Evolutionary conservation across 2,797 vertebrate genomes (phyloP), one percentile per base, ranked within the genome.

Genomic region (Aplochiton taeniatus): DNA sequence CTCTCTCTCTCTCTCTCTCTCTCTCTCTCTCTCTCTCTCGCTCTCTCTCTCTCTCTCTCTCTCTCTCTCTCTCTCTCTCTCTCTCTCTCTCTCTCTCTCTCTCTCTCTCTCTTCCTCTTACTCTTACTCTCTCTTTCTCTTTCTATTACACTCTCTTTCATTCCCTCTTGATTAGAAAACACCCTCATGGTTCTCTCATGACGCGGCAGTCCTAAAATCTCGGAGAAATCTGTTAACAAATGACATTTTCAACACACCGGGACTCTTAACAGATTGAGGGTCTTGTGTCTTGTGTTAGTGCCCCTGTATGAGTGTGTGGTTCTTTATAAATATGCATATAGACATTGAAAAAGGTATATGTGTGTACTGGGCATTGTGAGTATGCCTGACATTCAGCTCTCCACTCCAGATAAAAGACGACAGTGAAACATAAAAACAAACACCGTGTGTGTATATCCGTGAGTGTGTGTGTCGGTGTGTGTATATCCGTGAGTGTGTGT

Each of bases 171-270:
- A n/a, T n/a, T n/a, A n/a, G n/a, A n/a, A n/a, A n/a, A n/a, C n/a
- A 4, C 11, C 59, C 52, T 43, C 50, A 0, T 46, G 11, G 41
- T 55, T 48, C 41, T 49, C 52, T 69, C 60, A 53, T 74, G 73
- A 76, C 50, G 13, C 17, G 11, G 76, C 60, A 71, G 9, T 65
- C 46, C 54, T 11, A 41, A 41, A 17, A 14, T 20, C 14, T 18
- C 59, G 42, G 44, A 58, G 62, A 65, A 64, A 63, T 61, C 45
- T 52, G 64, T 66, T 20, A 47, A 70, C 31, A 60, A 63, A 70
- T 53, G 10, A 51, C 46, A 46, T 65, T 49, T 19, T 48, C 43
- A 56, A 11, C 48, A 52, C 46, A 8, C 59, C 20, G 19, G 45
- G 43, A 55, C 63, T 54, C 16, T 53, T 31, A 16, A 44, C 61